Evolutionary conservation across 23 tunicate genomes (phyloP).

Genomic region (Trididemnum miniatum): DNA sequence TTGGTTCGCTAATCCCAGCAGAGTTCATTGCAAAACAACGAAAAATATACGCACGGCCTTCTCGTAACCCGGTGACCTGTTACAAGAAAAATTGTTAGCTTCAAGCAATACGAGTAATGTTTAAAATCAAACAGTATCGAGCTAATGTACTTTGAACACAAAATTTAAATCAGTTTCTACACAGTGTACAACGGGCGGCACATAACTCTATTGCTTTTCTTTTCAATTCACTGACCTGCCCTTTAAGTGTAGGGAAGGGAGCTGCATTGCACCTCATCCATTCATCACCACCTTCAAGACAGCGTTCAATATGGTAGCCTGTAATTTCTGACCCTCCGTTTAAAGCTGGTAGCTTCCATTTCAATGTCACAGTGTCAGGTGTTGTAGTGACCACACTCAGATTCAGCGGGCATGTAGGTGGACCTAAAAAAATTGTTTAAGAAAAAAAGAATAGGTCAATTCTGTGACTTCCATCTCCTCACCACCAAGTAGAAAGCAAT

Average conservation of each 20-base stretch:
- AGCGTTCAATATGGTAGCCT: conserved; percentile 91
- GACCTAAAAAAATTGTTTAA: too few species aligned
- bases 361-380: conserved; percentile 47
- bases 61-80: conserved; percentile 87
- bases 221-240: conserved; percentile 39
- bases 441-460: too few species aligned
- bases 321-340: conserved; percentile 79
- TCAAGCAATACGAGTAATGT: too few species aligned
- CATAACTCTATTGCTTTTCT: too few species aligned
- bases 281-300: conserved; percentile 86
- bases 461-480: too few species aligned
- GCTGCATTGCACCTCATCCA: conserved; percentile 89
- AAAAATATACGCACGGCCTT: conserved; percentile 82
- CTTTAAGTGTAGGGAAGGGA: conserved; percentile 46
- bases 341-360: conserved; percentile 77
- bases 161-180: too few species aligned
- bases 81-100: neutral
- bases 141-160: too few species aligned
- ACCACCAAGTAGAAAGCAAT: too few species aligned
- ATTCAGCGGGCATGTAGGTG: conserved; percentile 71
- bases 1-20: conserved; percentile 84
- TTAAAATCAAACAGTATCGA: too few species aligned
- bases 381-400: conserved; percentile 41
- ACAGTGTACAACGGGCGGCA: too few species aligned
- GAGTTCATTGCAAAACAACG: conserved; percentile 74